Evolutionary conservation across 92 coral and sea anemone genomes (phyloP).

Genomic region (Epizoanthus scotinus): DNA sequence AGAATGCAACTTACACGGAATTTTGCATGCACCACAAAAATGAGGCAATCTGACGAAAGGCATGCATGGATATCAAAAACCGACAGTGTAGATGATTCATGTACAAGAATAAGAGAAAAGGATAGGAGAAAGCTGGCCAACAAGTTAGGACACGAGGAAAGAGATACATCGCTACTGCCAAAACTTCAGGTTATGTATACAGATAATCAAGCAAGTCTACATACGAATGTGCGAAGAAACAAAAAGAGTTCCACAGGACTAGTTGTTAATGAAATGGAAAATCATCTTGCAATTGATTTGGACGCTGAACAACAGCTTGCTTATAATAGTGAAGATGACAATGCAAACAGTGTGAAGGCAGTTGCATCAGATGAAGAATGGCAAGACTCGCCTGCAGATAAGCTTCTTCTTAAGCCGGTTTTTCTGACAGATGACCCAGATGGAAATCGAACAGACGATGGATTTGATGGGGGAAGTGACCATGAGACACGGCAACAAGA

Average conservation of each 20-base stretch:
- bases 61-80: no score
- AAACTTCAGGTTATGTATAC: no score
- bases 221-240: no score
- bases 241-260: background rate
- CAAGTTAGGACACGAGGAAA: no score
- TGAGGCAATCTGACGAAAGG: background rate
- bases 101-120: no score
- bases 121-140: no score
- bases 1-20: background rate
- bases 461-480: background rate
- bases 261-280: background rate
- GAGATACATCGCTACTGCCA: no score
- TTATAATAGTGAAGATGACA: background rate
- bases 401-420: slow-evolving; percentile 14
- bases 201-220: no score
- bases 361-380: slow-evolving; percentile 20
- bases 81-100: no score
- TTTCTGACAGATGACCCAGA: slow-evolving; percentile 9
- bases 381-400: slow-evolving; percentile 38
- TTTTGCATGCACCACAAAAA: background rate
- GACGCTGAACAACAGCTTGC: background rate
- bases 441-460: background rate
- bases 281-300: background rate
- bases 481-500: background rate
- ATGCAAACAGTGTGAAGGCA: background rate